These are phyloP conservation scores for Epinephelus moara DNA, from an alignment of 2,113 vertebrate genomes.

Conservation along the genomic window DNA sequence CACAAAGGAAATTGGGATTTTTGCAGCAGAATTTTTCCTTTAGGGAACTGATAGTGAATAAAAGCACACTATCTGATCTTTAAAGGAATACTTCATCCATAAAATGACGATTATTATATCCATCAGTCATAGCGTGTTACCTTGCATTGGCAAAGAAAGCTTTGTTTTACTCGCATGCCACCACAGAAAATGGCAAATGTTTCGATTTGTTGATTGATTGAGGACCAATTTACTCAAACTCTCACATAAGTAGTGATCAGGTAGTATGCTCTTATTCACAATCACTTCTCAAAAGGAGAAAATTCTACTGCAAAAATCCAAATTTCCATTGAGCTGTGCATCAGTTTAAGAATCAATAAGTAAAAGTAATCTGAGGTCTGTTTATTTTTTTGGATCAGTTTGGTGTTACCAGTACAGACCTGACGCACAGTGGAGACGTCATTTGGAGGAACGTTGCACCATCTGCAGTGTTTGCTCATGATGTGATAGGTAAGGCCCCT, in stretches of 20 bases:
- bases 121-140: too few species aligned
- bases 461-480: slow-evolving; percentile 20
- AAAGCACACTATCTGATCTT: background rate
- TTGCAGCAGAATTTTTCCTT: background rate
- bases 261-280: background rate
- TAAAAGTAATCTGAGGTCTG: background rate
- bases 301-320: background rate
- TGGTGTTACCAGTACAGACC: background rate
- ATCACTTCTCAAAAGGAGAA: background rate
- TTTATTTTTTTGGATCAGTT: background rate
- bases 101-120: too few species aligned
- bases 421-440: background rate
- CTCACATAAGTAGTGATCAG: too few species aligned
- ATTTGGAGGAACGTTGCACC: background rate
- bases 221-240: too few species aligned
- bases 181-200: too few species aligned
- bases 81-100: background rate
- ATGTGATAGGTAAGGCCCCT: slow-evolving; percentile 7
- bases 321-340: background rate
- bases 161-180: too few species aligned
- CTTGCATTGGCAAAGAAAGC: too few species aligned
- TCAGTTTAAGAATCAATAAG: background rate
- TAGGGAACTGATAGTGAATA: background rate
- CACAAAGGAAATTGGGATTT: background rate
- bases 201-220: too few species aligned